Evolutionary conservation across 2,797 vertebrate species (phyloP).

Genomic region (Smutsia temminckii): DNA sequence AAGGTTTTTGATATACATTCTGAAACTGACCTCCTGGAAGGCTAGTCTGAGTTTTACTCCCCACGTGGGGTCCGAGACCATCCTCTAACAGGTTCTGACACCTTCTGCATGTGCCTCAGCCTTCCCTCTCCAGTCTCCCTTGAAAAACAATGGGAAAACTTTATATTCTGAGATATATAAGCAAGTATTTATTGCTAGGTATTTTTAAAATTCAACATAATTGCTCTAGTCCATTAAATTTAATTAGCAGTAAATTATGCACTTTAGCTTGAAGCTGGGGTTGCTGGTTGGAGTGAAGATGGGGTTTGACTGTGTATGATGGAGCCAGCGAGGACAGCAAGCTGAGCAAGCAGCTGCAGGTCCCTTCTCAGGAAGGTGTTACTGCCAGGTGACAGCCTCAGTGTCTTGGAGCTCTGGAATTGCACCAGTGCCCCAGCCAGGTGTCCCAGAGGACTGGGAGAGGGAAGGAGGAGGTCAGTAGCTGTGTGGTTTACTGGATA

Average conservation of each 20-base stretch:
- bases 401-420: neutral
- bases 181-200: constrained; percentile 84
- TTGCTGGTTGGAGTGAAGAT: constrained; percentile 68
- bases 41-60: neutral
- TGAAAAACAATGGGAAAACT: constrained; percentile 62
- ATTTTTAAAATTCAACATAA: constrained; percentile 84
- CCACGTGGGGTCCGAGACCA: accelerated
- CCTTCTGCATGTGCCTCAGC: neutral
- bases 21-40: neutral
- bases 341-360: neutral
- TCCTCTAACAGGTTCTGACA: neutral
- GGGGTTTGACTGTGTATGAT: constrained; percentile 74
- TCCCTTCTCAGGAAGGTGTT: neutral
- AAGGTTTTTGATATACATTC: neutral
- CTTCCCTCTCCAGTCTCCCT: neutral
- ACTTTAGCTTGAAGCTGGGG: constrained; percentile 81
- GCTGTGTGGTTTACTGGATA: neutral
- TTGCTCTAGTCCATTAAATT: constrained; percentile 85
- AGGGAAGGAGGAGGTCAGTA: neutral
- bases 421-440: neutral
- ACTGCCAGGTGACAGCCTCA: accelerated
- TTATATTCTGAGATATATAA: constrained; percentile 82
- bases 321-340: no score
- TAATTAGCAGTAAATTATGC: constrained; percentile 85
- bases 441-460: neutral